Base-by-base conservation (phyloP, 2,888 invertebrate genomes). In the Romanomermis culicivorax region DNA sequence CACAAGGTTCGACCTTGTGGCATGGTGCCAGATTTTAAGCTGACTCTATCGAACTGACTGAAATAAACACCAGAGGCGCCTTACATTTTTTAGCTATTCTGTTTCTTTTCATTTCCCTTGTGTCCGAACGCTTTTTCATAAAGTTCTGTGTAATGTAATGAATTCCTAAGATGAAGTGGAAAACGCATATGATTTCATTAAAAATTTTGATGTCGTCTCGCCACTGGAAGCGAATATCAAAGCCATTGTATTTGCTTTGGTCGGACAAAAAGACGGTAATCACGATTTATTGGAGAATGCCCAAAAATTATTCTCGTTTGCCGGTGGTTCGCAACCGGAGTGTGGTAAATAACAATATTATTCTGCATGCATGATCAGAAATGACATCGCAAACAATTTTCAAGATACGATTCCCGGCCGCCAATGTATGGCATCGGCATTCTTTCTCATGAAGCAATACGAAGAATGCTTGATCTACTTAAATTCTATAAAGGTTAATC, bases 341-440 rank as follows among this genome's bases (percentile, higher is more conserved):
- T 89, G 91, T 69, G 74, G 73, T 72, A 63, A 60, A 67, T 66
- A 25, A 17, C 14, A 36, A 20, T 20, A 20, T 17, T 47, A 7
- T 23, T 47, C 7, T 47, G 47, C 11, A n/a, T n/a, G n/a, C n/a
- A n/a, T n/a, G n/a, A n/a, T n/a, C n/a, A n/a, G n/a, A n/a, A n/a
- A n/a, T n/a, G n/a, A n/a, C n/a, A n/a, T n/a, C n/a, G n/a, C n/a
- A n/a, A n/a, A n/a, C n/a, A 57, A n/a, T 48, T 14, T 59, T 64
- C 52, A 64, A 74, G 95, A 97, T 70, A 97, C 95, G 0, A 93
- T 97, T 42, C 74, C 75, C 42, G 76, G 97, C 1, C 77, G 97
- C 29, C 91, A 97, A 71, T 89, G 93, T 69, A 95, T 97, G 93
- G 88, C 95, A 0, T 88, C 93, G 0, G 86, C 86, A 2, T 88